Base-by-base conservation (phyloP, 1,140 invertebrate species). In the Scaptomyza graminum region DNA sequence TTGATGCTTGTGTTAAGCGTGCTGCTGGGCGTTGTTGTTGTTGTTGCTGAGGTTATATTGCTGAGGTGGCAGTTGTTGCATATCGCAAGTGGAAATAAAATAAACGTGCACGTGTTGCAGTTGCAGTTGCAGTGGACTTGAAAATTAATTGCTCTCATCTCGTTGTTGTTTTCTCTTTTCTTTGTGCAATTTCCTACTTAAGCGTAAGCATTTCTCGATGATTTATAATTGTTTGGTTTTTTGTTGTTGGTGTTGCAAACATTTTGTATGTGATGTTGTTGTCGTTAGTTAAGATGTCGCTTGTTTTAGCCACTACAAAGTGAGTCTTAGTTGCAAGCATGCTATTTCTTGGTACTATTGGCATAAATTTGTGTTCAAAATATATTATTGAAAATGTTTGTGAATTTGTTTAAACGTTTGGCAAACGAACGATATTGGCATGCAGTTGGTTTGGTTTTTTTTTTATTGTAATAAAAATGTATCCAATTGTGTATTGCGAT, bases 311-410 rank as follows among this genome's bases (percentile, higher is more conserved):
- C 18, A 50, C 59, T 74, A 73, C 49, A 64, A 46, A 7, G 61
- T 31, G 34, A 57, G 44, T 51, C 13, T 76, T 55, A 52, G 60
- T 61, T 74, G 31, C 31, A 62, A 41, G 57, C 80, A 76, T 83
- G 83, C 83, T 88, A 83, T 41, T 88, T 83, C 41, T 88, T 88
- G 74, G 18, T 83, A 62, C 79, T 84, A 52, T 60, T n/a, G 41
- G 54, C 47, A 47, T 51, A 37, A 51, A 66, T 68, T 41, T 34
- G 11, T 18, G 9, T 37, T 15, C n/a, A 60, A 28, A 52, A 16
- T 28, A 51, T 49, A 63, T 39, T 18, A 39, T 43, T 18, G 25
- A 61, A 47, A 47, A 34, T 49, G 28, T 31, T 31, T 31, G 7
- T 31, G 28, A 7, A 31, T 22, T 22, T 22, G 18, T 22, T 22